These are phyloP conservation scores for Mimas tiliae DNA, from an alignment of 2,888 invertebrate species.

Conservation along the genomic window DNA sequence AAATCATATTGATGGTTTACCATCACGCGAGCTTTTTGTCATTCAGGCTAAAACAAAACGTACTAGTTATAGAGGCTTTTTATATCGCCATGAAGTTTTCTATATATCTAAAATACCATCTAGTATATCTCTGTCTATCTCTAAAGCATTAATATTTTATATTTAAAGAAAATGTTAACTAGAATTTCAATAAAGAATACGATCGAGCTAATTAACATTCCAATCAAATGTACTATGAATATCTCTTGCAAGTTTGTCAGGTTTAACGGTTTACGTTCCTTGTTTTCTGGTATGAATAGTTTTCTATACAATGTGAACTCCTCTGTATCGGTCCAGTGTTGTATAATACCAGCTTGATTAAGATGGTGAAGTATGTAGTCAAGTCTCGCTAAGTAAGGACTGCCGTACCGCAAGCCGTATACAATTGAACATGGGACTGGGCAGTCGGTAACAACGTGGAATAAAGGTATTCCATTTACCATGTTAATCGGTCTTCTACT, in stretches of 20 bases:
- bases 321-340: slow-evolving; percentile 67
- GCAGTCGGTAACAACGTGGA: slow-evolving; percentile 77
- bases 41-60: too few relatives aligned
- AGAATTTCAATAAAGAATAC: slow-evolving; percentile 60
- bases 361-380: slow-evolving; percentile 73
- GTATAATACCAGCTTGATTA: slow-evolving; percentile 80
- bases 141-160: background rate
- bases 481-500: slow-evolving; percentile 60
- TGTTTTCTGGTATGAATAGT: slow-evolving; percentile 45
- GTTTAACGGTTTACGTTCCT: slow-evolving; percentile 66
- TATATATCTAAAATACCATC: too few relatives aligned
- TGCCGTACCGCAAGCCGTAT: slow-evolving; percentile 84
- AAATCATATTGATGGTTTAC: too few relatives aligned
- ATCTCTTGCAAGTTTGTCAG: slow-evolving; percentile 77
- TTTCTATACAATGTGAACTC: slow-evolving; percentile 52
- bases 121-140: background rate
- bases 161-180: slow-evolving; percentile 29
- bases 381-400: slow-evolving; percentile 80
- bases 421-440: slow-evolving; percentile 84
- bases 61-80: too few relatives aligned
- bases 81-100: too few relatives aligned
- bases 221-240: slow-evolving; percentile 61
- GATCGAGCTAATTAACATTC: slow-evolving; percentile 55
- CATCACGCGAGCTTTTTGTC: too few relatives aligned
- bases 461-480: slow-evolving; percentile 71